These are phyloP conservation scores for Bombus terrestris DNA, from an alignment of 1,140 invertebrate species.

Conservation along the genomic window DNA sequence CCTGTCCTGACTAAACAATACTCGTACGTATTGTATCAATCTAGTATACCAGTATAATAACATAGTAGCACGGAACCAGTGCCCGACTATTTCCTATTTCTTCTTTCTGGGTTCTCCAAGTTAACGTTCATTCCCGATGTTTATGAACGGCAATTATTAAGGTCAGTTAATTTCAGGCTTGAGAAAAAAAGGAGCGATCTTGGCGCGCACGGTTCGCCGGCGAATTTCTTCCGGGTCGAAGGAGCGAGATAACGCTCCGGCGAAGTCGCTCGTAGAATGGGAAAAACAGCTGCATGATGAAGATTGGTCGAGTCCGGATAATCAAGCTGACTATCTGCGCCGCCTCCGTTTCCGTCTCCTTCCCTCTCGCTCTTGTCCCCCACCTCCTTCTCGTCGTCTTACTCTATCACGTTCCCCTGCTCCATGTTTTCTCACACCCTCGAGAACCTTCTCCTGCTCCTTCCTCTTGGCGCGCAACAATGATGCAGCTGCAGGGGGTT, in stretches of 20 bases:
- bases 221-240: constrained; percentile 56
- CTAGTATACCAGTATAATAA: no score
- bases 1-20: no score
- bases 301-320: constrained; percentile 66
- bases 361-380: constrained; percentile 2
- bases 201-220: constrained; percentile 20
- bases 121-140: constrained; percentile 31
- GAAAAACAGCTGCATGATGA: constrained; percentile 69
- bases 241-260: constrained; percentile 47
- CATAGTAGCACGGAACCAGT: no score
- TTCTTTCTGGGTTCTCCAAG: not conserved
- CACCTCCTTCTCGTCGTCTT: not conserved
- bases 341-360: not conserved
- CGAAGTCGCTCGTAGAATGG: constrained; percentile 55
- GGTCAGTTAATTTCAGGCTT: constrained; percentile 57
- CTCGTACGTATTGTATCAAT: no score
- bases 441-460: not conserved
- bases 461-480: constrained; percentile 30
- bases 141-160: constrained; percentile 62
- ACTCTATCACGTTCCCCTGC: no score
- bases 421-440: not conserved
- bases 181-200: not conserved
- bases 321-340: constrained; percentile 43
- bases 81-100: not conserved
- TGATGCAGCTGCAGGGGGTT: constrained; percentile 38